A percentile compares a stretch with the other conserved stretches of the same genome.
Evolutionary conservation across 2,888 invertebrate species (phyloP).

Genomic region (Cataglyphis livida): DNA sequence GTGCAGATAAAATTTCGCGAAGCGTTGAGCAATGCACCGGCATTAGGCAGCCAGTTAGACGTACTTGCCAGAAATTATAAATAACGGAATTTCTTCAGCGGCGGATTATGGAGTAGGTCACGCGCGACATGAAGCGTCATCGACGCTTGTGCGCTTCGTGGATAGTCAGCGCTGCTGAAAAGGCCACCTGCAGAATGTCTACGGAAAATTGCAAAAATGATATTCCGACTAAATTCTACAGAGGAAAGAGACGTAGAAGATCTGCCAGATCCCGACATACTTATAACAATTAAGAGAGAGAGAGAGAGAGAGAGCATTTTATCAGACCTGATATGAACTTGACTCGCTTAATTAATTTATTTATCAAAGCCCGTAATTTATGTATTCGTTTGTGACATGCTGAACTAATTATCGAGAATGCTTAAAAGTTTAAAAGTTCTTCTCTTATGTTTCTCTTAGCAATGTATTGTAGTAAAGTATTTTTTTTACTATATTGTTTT

Average conservation of each 20-base stretch:
- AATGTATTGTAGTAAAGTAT: no score
- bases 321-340: neutral
- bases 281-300: neutral
- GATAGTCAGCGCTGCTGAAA: neutral
- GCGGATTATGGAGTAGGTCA: constrained; percentile 78
- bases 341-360: neutral
- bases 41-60: constrained; percentile 77
- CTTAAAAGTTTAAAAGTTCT: no score
- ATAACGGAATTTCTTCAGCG: constrained; percentile 82
- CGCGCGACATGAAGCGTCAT: constrained; percentile 69
- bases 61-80: constrained; percentile 84
- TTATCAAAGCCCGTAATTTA: neutral
- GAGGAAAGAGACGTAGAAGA: neutral
- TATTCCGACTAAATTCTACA: neutral
- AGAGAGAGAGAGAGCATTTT: neutral
- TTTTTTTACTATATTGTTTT: neutral
- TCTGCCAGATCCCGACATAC: neutral
- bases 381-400: neutral
- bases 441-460: no score
- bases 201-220: neutral
- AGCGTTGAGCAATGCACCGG: constrained; percentile 79
- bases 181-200: neutral
- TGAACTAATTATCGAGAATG: neutral
- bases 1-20: constrained; percentile 61
- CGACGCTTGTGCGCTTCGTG: constrained; percentile 55